A percentile compares a stretch with the other conserved stretches of the same genome.
Evolutionary conservation across 2,797 vertebrate species (phyloP).

Genomic region (Cirrhinus molitorella): DNA sequence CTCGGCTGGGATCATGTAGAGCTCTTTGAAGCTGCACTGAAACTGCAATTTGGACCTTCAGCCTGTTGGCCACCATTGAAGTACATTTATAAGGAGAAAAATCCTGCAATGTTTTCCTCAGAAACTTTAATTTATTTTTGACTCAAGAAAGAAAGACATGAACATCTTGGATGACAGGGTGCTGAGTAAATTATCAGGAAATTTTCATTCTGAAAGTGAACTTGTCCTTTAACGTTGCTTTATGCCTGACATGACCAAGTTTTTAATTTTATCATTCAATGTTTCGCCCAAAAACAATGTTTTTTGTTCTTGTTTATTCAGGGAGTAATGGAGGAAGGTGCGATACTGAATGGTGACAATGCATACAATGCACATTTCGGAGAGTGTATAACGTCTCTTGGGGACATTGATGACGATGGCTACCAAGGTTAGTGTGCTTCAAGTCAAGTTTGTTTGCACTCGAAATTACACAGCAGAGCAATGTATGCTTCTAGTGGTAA

Average conservation of each 20-base stretch:
- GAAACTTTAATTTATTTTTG: too few relatives aligned
- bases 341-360: slow-evolving; percentile 81
- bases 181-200: too few relatives aligned
- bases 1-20: too few relatives aligned
- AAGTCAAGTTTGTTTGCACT: slow-evolving; percentile 2
- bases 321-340: slow-evolving; percentile 91
- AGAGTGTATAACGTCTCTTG: slow-evolving; percentile 89
- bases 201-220: too few relatives aligned
- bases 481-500: background rate
- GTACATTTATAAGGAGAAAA: too few relatives aligned
- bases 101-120: too few relatives aligned
- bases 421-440: slow-evolving; percentile 88
- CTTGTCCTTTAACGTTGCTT: background rate
- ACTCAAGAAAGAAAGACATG: too few relatives aligned
- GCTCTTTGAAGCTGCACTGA: too few relatives aligned
- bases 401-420: slow-evolving; percentile 95
- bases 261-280: background rate
- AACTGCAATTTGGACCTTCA: too few relatives aligned
- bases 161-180: too few relatives aligned
- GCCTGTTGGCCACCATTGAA: too few relatives aligned
- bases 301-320: slow-evolving; percentile 73
- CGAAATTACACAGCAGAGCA: background rate
- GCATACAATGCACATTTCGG: slow-evolving; percentile 96
- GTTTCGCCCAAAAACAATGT: slow-evolving; percentile 10
- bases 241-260: background rate